Conservation (phyloP, 2,888 invertebrate genomes). For the Chelonus formosanus region DNA sequence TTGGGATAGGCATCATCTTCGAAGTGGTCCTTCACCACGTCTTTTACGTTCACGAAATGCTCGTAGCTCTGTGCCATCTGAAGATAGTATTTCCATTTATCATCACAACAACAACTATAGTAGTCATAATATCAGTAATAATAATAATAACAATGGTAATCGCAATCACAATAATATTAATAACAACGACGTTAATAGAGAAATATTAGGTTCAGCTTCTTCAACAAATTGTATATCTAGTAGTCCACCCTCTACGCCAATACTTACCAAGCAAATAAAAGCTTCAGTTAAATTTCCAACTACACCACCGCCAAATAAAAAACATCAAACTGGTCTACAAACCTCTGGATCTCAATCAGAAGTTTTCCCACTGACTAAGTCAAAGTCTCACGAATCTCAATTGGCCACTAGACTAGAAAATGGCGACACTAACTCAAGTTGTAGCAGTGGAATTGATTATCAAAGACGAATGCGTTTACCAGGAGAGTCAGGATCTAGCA, state of each 20-base stretch:
- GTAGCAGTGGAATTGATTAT: slow-evolving; percentile 56
- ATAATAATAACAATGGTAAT: slow-evolving; percentile 53
- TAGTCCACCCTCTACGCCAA: slow-evolving; percentile 63
- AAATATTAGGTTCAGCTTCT: slow-evolving; percentile 63
- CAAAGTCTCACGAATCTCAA: slow-evolving; percentile 92
- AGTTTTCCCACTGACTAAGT: slow-evolving; percentile 79
- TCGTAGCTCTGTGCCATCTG: slow-evolving; percentile 71
- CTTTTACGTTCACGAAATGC: slow-evolving; percentile 66
- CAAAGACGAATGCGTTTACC: slow-evolving; percentile 68
- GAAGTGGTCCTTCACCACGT: slow-evolving; percentile 67
- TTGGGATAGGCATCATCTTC: slow-evolving; percentile 79
- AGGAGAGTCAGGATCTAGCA: slow-evolving; percentile 70
- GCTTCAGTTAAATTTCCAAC: slow-evolving; percentile 76
- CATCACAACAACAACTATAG: slow-evolving; percentile 37
- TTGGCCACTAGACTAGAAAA: slow-evolving; percentile 74
- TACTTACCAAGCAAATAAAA: slow-evolving; percentile 50
- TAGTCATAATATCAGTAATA: slow-evolving; percentile 45
- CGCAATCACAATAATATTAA: slow-evolving; percentile 42
- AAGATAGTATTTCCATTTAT: slow-evolving; percentile 67
- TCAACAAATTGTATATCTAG: slow-evolving; percentile 68
- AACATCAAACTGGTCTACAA: slow-evolving; percentile 72
- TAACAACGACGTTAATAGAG: slow-evolving; percentile 47
- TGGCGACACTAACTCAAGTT: slow-evolving; percentile 54
- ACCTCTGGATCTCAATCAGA: slow-evolving; percentile 57
- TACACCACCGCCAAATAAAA: slow-evolving; percentile 83